A percentile compares a stretch with the other conserved stretches of the same genome.
Conservation (phyloP, 2,113 vertebrate species). For the Numenius arquata region DNA sequence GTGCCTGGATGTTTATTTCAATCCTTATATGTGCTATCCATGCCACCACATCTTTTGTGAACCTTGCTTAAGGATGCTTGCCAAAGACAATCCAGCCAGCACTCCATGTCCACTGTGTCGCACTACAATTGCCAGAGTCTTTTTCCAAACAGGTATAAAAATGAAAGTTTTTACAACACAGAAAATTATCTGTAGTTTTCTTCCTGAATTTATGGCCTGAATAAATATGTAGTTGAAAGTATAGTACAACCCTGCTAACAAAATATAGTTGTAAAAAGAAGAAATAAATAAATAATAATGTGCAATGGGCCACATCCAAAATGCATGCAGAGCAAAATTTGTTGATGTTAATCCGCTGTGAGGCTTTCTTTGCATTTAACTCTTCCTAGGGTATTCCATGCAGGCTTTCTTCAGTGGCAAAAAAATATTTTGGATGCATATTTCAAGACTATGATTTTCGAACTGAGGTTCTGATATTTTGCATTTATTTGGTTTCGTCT, state of each 20-base stretch:
- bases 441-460: background rate
- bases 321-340: background rate
- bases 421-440: background rate
- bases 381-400: background rate
- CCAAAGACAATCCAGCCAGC: conserved; percentile 81
- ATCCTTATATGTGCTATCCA: conserved; percentile 89
- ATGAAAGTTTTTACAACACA: background rate
- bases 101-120: conserved; percentile 91
- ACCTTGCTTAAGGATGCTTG: conserved; percentile 88
- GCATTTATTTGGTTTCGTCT: background rate
- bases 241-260: background rate
- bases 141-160: conserved; percentile 88
- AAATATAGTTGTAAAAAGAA: background rate
- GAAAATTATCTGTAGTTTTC: background rate
- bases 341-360: background rate
- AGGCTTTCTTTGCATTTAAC: background rate
- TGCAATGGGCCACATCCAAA: background rate
- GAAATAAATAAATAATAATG: background rate
- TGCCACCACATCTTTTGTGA: conserved; percentile 94
- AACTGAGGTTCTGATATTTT: background rate
- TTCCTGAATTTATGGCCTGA: background rate
- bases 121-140: conserved; percentile 82
- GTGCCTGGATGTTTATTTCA: conserved; percentile 92
- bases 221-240: background rate
- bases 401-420: background rate